Evolutionary conservation across 1,140 invertebrate species (phyloP), one percentile per base, ranked within the genome.

Genomic region (Carcinoscorpius rotundicauda): DNA sequence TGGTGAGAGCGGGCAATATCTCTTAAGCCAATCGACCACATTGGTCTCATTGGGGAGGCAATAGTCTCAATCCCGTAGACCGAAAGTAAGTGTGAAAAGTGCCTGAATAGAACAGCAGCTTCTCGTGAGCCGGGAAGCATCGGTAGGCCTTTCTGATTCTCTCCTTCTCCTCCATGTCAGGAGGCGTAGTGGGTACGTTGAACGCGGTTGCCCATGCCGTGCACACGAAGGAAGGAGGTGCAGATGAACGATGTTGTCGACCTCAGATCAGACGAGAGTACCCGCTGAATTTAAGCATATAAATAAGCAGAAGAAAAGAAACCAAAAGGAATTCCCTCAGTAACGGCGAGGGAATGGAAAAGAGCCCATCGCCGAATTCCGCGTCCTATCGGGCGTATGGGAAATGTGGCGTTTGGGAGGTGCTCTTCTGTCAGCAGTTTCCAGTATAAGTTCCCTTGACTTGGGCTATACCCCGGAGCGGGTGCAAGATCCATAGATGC

Each of bases 291-390:
- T 88, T 87, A 87, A 88, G 86, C 87, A 89, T 89, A 88, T 88
- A 81, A 89, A 74, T 89, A 86, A 88, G 86, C 85, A 86, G 85
- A 89, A 87, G n/a, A n/a, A n/a, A n/a, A n/a, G n/a, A n/a, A n/a
- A n/a, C n/a, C n/a, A n/a, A n/a, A n/a, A n/a, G n/a, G 87, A 90
- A 90, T 90, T 88, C 82, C 85, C 85, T 79, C 78, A 89, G 86
- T 90, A 89, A 82, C 85, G 82, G 87, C 86, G 86, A 89, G 85
- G 83, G 86, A 89, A 89, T 78, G 80, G 84, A 85, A 82, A 87
- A 76, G 49, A 88, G 86, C 83, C 82, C 86, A 87, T 80, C 83
- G 79, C 79, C 74, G 78, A 85, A 84, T 80, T 76, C 73, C 74
- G 64, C 66, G 70, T 69, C 62, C 71, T 58, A 64, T n/a, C n/a